Evolutionary conservation across 2,797 vertebrate species (phyloP).

Genomic region (Aphelocoma californica): DNA sequence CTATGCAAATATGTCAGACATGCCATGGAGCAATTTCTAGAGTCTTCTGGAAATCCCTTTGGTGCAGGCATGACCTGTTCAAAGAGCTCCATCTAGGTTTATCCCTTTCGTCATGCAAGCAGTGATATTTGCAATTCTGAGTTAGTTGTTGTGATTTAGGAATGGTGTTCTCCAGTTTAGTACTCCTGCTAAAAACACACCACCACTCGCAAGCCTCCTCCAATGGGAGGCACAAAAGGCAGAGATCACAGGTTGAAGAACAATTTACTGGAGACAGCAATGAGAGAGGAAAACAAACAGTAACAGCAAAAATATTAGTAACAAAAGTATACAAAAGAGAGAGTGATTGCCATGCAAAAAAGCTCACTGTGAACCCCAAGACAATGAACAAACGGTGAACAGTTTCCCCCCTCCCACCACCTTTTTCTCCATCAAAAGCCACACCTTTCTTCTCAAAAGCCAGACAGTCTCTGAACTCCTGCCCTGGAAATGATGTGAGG

Average conservation of each 20-base stretch:
- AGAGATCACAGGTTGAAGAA: not conserved
- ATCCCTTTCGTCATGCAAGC: not conserved
- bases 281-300: not conserved
- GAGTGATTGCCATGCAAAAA: not conserved
- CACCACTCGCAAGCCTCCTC: rapidly evolving
- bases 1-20: not conserved
- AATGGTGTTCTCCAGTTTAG: not conserved
- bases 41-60: not conserved
- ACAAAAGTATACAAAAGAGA: not conserved
- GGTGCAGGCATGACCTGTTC: not conserved
- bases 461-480: not conserved
- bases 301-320: not conserved
- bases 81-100: not conserved
- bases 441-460: not conserved
- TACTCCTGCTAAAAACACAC: not conserved
- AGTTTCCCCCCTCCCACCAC: rapidly evolving
- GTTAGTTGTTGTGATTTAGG: not conserved
- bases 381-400: not conserved
- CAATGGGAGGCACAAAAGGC: not conserved
- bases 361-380: rapidly evolving
- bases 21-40: not conserved
- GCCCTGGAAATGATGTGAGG: not conserved
- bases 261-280: not conserved
- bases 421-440: not conserved
- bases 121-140: not conserved